Conservation (phyloP, 1,140 invertebrate genomes). For the Heliothis subflexa region DNA sequence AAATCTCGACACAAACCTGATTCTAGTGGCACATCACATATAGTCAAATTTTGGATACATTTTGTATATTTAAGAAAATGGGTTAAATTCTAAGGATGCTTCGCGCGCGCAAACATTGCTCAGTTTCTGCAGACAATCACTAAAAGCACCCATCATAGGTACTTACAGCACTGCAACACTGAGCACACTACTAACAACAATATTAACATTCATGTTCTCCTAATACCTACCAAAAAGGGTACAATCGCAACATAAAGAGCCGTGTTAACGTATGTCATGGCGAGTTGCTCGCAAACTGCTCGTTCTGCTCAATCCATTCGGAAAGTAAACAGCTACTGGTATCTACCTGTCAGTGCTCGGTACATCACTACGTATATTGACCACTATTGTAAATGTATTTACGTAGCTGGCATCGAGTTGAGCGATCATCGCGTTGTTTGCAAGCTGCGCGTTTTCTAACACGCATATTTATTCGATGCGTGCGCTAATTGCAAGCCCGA, state of each 20-base stretch:
- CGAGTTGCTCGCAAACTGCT: too few species aligned
- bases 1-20: slow-evolving; percentile 29
- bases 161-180: neutral
- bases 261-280: too few species aligned
- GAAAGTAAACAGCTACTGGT: neutral
- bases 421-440: slow-evolving; percentile 43
- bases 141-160: neutral
- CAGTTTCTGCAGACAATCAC: too few species aligned
- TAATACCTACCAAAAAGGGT: neutral
- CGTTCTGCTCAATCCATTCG: neutral
- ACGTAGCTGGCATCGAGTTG: slow-evolving; percentile 3
- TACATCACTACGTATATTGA: slow-evolving; percentile 14
- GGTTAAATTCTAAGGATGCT: too few species aligned
- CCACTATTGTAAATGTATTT: slow-evolving; percentile 33
- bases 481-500: slow-evolving; percentile 7
- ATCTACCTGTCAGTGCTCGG: neutral
- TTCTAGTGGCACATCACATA: neutral
- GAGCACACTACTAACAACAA: neutral
- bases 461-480: slow-evolving; percentile 10
- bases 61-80: too few species aligned
- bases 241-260: neutral
- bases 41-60: neutral
- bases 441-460: neutral
- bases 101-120: too few species aligned
- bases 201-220: neutral